Evolutionary conservation across 2,797 vertebrate species (phyloP).

Genomic region (Columba guinea): DNA sequence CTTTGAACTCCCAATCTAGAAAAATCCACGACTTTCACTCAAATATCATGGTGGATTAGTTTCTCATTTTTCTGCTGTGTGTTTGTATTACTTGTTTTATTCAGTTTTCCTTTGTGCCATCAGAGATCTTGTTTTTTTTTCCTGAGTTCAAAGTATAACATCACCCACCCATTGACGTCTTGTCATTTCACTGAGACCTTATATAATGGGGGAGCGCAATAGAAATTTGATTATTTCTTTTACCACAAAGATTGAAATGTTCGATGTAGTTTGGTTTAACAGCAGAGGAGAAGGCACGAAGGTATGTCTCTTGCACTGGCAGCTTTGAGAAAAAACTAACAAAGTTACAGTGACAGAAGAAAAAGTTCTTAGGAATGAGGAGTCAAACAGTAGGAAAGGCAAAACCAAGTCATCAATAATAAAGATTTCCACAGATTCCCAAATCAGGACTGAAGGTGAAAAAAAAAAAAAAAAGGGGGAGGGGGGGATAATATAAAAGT

Average conservation of each 20-base stretch:
- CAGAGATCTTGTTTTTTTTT: background rate
- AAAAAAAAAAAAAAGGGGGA: too few species aligned
- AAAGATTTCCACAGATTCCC: background rate
- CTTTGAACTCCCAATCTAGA: background rate
- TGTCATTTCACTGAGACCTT: background rate
- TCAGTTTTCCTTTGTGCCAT: background rate
- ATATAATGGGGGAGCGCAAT: background rate
- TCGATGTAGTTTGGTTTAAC: background rate
- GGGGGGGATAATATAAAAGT: background rate
- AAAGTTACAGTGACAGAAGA: background rate
- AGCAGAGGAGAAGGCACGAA: background rate
- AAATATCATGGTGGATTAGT: background rate
- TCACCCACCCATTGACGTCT: background rate
- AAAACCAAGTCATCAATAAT: background rate
- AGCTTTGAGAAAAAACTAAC: background rate
- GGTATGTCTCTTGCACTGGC: background rate
- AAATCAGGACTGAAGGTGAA: background rate
- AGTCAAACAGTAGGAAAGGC: background rate
- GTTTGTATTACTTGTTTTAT: background rate
- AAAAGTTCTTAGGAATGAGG: background rate
- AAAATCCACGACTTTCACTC: background rate
- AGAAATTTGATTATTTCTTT: slow-evolving; percentile 1
- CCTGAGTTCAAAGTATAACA: background rate
- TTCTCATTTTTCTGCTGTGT: slow-evolving; percentile 2
- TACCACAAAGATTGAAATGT: background rate